Percentiles rank a stretch among this genome's conserved stretches.
phyloP scores from a whole-genome alignment of 2,113 vertebrate genomes.

The Pterocles gutturalis region DNA sequence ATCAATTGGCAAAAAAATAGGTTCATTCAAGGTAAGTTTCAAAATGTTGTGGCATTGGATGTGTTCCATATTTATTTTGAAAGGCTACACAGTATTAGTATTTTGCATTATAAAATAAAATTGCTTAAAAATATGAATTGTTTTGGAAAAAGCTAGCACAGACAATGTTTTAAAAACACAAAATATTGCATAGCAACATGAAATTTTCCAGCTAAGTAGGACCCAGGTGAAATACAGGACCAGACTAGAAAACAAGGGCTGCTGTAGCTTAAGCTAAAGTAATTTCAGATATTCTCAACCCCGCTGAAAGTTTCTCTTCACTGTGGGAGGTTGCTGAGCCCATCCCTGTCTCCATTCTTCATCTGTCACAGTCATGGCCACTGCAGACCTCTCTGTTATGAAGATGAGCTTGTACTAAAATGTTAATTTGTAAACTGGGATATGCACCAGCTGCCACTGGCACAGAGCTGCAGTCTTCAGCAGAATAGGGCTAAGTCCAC shows the following conservation, averaged over 20 bases:
- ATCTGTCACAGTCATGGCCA: background rate
- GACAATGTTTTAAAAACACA: background rate
- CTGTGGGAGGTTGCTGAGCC: fast-evolving
- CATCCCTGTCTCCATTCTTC: background rate
- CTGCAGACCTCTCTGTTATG: background rate
- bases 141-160: background rate
- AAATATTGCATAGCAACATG: background rate
- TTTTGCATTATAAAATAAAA: background rate
- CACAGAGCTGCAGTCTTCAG: background rate
- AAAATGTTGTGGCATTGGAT: background rate
- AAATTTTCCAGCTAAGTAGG: background rate
- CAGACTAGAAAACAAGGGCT: background rate
- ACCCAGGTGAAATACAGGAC: background rate
- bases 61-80: background rate
- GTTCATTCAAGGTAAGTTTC: background rate
- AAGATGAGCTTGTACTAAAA: background rate
- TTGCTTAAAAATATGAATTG: background rate
- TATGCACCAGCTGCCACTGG: background rate
- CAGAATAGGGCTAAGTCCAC: background rate
- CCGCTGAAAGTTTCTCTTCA: background rate
- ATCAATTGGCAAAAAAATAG: background rate
- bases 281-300: background rate
- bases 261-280: background rate
- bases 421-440: background rate
- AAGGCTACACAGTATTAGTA: background rate